These are phyloP conservation scores for Bufo bufo DNA, from an alignment of 2,113 vertebrate species.

Conservation along the genomic window DNA sequence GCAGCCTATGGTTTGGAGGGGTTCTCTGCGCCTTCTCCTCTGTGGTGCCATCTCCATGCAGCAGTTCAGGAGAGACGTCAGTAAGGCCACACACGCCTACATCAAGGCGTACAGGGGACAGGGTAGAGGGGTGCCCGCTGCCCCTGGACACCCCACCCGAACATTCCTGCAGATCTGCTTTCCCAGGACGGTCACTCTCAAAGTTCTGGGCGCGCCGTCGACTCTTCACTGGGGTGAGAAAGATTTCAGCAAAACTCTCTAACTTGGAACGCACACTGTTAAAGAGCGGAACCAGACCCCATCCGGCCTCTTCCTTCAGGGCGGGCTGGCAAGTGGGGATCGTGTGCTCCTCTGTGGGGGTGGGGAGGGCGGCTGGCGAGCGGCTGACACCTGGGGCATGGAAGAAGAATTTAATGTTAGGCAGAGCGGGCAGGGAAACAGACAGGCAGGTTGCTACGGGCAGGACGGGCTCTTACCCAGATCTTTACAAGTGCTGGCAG, in stretches of 20 bases:
- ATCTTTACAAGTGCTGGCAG: background rate
- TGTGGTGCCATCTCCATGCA: background rate
- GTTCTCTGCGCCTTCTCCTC: background rate
- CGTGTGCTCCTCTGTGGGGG: background rate
- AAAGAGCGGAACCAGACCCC: slow-evolving; percentile 83
- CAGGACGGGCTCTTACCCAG: slow-evolving; percentile 11
- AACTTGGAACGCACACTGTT: slow-evolving; percentile 85
- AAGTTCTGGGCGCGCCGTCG: slow-evolving; percentile 19
- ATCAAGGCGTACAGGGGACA: background rate
- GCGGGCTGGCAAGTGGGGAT: background rate
- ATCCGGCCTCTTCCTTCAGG: slow-evolving; percentile 61
- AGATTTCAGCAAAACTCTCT: slow-evolving; percentile 87
- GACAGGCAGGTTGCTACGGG: too few relatives aligned
- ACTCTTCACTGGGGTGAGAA: slow-evolving; percentile 78
- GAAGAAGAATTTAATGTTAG: background rate
- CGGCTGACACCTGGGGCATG: background rate
- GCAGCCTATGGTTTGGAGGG: slow-evolving; percentile 66
- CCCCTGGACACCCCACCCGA: background rate
- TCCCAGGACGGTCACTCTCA: background rate
- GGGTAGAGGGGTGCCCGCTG: background rate
- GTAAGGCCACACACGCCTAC: background rate
- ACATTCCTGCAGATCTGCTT: background rate
- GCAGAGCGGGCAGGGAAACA: background rate
- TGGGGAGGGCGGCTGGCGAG: background rate
- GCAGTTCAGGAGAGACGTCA: background rate